A percentile compares a stretch with the other conserved stretches of the same genome.
Evolutionary conservation across 2,797 vertebrate genomes (phyloP).

Genomic region (Sebastes iracundus): DNA sequence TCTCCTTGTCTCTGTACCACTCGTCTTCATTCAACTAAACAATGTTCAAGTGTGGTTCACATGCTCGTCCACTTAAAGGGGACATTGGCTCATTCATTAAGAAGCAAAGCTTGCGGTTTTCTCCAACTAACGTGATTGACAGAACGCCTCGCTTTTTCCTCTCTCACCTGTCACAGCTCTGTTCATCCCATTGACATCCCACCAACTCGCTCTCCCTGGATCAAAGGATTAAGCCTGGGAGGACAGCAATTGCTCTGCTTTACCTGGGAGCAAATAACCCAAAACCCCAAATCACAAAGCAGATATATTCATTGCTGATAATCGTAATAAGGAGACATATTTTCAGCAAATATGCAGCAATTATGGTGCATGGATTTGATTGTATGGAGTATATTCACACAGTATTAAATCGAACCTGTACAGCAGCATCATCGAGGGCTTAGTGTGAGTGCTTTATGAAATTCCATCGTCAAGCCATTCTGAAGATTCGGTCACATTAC

Average conservation of each 20-base stretch:
- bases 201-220: slow-evolving; percentile 51
- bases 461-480: not conserved
- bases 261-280: slow-evolving; percentile 51
- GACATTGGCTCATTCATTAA: slow-evolving; percentile 64
- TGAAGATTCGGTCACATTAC: not conserved
- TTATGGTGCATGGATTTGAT: slow-evolving; percentile 31
- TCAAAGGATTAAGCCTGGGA: slow-evolving; percentile 66
- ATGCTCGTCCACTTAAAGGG: slow-evolving; percentile 56
- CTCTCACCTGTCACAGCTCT: slow-evolving; percentile 57
- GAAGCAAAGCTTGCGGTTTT: slow-evolving; percentile 46
- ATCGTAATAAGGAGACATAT: slow-evolving; percentile 20
- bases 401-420: not conserved
- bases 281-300: slow-evolving; percentile 40
- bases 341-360: slow-evolving; percentile 12
- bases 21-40: slow-evolving; percentile 43
- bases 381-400: not conserved
- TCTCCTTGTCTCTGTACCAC: slow-evolving; percentile 1
- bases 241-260: slow-evolving; percentile 59
- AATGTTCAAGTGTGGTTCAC: slow-evolving; percentile 29
- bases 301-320: slow-evolving; percentile 28
- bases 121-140: slow-evolving; percentile 61
- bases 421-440: not conserved
- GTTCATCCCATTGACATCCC: slow-evolving; percentile 61
- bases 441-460: not conserved
- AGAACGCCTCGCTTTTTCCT: slow-evolving; percentile 31